phyloP scores from a whole-genome alignment of 2,797 vertebrate genomes.

The Sebastes flavidus region DNA sequence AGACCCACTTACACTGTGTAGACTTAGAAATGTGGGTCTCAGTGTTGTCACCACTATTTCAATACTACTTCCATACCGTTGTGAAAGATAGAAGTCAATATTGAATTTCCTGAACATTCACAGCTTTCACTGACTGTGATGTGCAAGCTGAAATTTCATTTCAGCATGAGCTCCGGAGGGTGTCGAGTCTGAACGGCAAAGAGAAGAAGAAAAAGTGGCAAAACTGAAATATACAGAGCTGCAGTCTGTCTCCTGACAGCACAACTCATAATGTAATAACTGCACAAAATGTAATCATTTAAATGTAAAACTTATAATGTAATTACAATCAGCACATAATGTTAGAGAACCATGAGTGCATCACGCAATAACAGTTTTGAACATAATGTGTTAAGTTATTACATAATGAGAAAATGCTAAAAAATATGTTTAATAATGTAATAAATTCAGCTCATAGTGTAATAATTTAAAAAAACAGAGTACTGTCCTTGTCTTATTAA shows the following conservation, averaged over 20 bases:
- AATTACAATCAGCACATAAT: background rate
- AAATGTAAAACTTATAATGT: background rate
- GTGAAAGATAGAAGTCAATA: constrained; percentile 23
- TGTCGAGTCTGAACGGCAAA: constrained; percentile 11
- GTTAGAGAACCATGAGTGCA: background rate
- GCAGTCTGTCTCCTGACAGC: background rate
- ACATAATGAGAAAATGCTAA: too few relatives aligned
- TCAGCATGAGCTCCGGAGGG: background rate
- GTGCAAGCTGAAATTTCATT: constrained; percentile 14
- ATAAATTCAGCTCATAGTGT: too few relatives aligned
- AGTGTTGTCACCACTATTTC: background rate
- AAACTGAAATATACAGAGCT: background rate
- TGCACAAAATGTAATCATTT: background rate
- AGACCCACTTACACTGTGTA: background rate
- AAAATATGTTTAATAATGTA: too few relatives aligned
- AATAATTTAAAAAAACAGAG: too few relatives aligned
- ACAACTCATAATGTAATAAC: background rate
- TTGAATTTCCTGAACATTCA: constrained; percentile 20
- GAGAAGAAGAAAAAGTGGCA: background rate
- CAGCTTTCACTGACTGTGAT: background rate
- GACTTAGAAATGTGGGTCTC: background rate
- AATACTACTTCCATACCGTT: background rate
- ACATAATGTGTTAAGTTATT: background rate
- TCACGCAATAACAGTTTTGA: background rate
- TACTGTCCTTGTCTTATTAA: too few relatives aligned